Evolutionary conservation across 2,113 vertebrate genomes (phyloP), one percentile per base, ranked within the genome.

Genomic region (Leucosticte australis): DNA sequence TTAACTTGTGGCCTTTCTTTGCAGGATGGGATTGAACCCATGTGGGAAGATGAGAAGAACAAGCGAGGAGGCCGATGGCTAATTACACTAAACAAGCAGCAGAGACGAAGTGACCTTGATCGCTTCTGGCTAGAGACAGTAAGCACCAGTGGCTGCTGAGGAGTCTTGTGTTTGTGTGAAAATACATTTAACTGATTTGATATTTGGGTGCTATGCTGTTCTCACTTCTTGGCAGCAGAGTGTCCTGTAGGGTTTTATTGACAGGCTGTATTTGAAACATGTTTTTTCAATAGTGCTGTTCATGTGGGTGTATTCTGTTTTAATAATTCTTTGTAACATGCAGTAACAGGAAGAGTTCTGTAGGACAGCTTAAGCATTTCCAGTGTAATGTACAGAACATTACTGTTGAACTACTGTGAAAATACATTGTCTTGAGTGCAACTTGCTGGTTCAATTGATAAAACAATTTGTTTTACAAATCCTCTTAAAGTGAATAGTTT

Each of bases 121-220:
- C 99, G 99, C 92, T 99, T 99, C 98, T 99, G 99, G 99, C 97
- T 99, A 97, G 99, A 99, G 97, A 99, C 99, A 94, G 99, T 99
- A 96, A 95, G 98, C 88, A 87, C 20, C 41, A 52, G 47, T 52
- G 68, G 52, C 55, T 47, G 26, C 33, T 88, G 50, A 74, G 56
- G 41, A 77, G 63, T 47, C 37, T 52, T 65, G 4, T 50, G 13
- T 91, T 70, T n/a, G 33, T 86, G 52, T 83, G 80, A 62, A 57
- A 77, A 11, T 83, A 9, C 13, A 46, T 35, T 77, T 82, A 84
- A 65, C 26, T 91, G 42, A n/a, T 77, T 18, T 63, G 39, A 35
- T 82, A 12, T 50, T 73, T 47, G 13, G 50, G 21, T 82, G 56
- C 39, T 41, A 4, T 19, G 33, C 6, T 77, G 12, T 46, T 59